Base-by-base conservation (phyloP, 2,888 invertebrate genomes). In the Polydrusus tereticollis region DNA sequence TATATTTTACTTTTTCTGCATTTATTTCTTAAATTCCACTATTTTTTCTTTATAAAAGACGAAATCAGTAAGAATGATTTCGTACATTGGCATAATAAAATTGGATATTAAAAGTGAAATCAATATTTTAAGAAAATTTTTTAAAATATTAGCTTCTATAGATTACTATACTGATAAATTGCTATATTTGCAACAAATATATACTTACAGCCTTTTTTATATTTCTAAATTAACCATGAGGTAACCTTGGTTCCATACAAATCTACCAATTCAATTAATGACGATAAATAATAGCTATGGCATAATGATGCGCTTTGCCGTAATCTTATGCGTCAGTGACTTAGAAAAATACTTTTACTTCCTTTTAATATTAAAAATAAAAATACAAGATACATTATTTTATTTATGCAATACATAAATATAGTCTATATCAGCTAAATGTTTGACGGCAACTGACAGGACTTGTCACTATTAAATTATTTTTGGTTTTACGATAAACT, bases 291-390 rank as follows among this genome's bases (percentile, higher is more conserved):
- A 66, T 41, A 16, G 43, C 18, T 59, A 67, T 67, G 58, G 45
- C 59, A 57, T 45, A 67, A 59, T 67, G 67, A 67, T 67, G 67
- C 66, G 43, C 55, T 57, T 66, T 57, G 55, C 18, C 6, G 43
- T 36, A 58, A 67, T 67, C 47, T 58, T 59, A 67, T 58, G 67
- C 67, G 59, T 67, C 67, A 67, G 43, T 59, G 59, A 57, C 29
- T 59, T n/a, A 18, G 21, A 69, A 63, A 64, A 55, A 45, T 41
- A 59, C 38, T 36, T 59, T 59, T 59, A 59, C 59, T 21, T 59
- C 59, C 59, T 41, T 59, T 58, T 16, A 41, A 36, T 58, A 38
- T 47, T 47, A 20, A 20, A 14, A 14, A 41, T 41, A 41, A 14
- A 3, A 41, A 41, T 7, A 26, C 3, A 26, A 26, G 3, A 26